Percentiles rank a stretch among this genome's conserved stretches.
phyloP scores from a whole-genome alignment of 2,113 vertebrate genomes.

The Lipophrys pholis region DNA sequence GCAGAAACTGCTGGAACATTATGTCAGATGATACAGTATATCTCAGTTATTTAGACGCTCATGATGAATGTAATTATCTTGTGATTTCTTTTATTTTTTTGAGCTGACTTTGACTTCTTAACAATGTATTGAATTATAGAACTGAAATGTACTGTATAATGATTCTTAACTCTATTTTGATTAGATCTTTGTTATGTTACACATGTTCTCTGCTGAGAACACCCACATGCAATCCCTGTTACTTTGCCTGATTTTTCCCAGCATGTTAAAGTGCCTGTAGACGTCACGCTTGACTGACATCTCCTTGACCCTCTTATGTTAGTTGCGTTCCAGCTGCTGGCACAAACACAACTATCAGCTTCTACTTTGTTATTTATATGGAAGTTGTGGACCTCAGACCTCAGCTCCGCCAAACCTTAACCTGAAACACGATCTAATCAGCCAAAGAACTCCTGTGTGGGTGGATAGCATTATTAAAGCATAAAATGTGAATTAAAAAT shows the following conservation, averaged over 20 bases:
- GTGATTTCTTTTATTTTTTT: too few species aligned
- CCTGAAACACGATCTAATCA: not conserved
- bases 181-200: too few species aligned
- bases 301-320: conserved; percentile 1
- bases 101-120: too few species aligned
- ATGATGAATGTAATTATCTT: too few species aligned
- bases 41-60: not conserved
- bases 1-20: conserved; percentile 16
- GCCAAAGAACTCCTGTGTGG: not conserved
- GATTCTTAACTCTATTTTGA: too few species aligned
- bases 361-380: conserved; percentile 14
- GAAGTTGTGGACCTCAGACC: not conserved
- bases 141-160: too few species aligned
- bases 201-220: too few species aligned
- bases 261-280: too few species aligned
- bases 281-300: conserved; percentile 24
- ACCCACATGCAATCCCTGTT: too few species aligned
- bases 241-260: too few species aligned
- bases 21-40: not conserved
- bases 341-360: not conserved
- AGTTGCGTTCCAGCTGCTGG: conserved; percentile 7
- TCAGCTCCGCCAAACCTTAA: not conserved
- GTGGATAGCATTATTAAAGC: not conserved
- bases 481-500: not conserved
- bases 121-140: too few species aligned